Conservation (phyloP, 1,140 invertebrate genomes). For the Drosophila oshimai region DNA sequence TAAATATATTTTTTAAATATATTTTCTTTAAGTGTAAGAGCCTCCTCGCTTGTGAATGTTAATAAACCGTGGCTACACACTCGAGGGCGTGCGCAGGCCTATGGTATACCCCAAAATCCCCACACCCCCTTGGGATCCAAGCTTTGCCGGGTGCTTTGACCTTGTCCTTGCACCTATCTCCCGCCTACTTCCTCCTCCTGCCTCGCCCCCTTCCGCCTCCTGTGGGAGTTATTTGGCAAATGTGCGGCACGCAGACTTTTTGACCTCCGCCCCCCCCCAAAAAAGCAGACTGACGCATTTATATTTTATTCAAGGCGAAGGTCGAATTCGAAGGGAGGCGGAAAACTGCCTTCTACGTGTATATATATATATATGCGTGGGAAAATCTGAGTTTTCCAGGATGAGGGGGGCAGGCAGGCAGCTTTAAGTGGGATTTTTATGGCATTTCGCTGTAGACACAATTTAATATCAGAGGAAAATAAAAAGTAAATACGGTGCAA, state of each 20-base stretch:
- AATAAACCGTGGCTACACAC: constrained; percentile 63
- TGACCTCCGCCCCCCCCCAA: constrained; percentile 8
- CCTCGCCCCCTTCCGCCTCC: constrained; percentile 31
- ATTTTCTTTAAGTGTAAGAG: constrained; percentile 1
- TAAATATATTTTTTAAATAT: not conserved
- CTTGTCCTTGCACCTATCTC: constrained; percentile 61
- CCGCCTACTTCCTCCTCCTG: not conserved
- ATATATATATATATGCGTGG: constrained; percentile 72
- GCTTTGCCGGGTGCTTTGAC: constrained; percentile 75
- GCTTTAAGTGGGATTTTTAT: constrained; percentile 73
- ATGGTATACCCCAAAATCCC: constrained; percentile 10
- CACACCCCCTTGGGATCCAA: not conserved
- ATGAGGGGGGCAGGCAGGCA: not conserved
- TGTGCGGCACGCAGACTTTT: constrained; percentile 74
- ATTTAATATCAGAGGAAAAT: constrained; percentile 57
- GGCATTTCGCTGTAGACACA: constrained; percentile 70
- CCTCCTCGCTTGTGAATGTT: constrained; percentile 55
- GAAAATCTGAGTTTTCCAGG: constrained; percentile 40
- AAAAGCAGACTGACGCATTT: constrained; percentile 58
- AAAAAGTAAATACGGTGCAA: constrained; percentile 40
- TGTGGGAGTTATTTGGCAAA: constrained; percentile 70
- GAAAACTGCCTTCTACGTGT: not conserved
- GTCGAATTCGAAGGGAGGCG: constrained; percentile 22
- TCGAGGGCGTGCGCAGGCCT: constrained; percentile 38
- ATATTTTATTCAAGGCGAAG: constrained; percentile 74